These are phyloP conservation scores for Vidua chalybeata DNA, from an alignment of 2,113 vertebrate species.

Conservation along the genomic window DNA sequence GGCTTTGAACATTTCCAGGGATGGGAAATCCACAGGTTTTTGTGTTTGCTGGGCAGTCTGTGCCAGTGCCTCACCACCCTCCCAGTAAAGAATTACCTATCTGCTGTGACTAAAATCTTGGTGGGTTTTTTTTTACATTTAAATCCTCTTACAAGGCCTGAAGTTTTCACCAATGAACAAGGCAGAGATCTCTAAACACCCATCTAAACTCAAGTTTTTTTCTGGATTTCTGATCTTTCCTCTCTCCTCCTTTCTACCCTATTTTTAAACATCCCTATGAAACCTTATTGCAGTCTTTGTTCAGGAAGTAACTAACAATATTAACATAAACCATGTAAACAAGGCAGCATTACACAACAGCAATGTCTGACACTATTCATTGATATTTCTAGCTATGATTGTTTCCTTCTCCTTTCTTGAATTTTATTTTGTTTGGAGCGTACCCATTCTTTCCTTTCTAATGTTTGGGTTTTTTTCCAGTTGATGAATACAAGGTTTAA, in stretches of 20 bases:
- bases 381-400: background rate
- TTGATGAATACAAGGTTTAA: background rate
- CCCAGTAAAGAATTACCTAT: background rate
- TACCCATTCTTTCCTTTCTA: background rate
- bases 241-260: background rate
- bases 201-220: background rate
- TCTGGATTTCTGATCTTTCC: background rate
- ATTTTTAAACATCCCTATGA: background rate
- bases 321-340: background rate
- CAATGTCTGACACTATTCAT: background rate
- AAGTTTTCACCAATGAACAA: background rate
- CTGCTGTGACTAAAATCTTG: background rate
- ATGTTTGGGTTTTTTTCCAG: background rate
- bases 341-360: background rate
- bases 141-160: background rate
- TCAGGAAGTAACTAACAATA: background rate
- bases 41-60: background rate
- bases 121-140: background rate
- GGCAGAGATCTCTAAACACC: background rate
- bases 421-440: background rate
- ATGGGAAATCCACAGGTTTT: background rate
- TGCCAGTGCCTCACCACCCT: background rate
- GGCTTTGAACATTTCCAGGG: background rate
- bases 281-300: background rate
- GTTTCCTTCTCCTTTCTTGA: background rate